These are phyloP conservation scores for Neuroscelio doddi DNA, from an alignment of 2,888 invertebrate species.

Conservation along the genomic window DNA sequence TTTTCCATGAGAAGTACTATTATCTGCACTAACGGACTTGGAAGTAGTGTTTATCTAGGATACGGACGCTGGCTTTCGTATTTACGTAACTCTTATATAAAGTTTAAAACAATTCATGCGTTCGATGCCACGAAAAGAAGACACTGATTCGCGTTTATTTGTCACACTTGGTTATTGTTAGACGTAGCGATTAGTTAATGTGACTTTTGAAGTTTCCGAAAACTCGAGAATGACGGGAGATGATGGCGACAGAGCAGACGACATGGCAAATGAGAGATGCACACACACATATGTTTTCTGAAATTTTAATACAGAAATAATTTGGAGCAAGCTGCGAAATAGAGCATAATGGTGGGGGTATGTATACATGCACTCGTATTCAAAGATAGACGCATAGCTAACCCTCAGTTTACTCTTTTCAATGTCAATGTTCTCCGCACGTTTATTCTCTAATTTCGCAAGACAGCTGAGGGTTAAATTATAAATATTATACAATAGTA, in stretches of 20 bases:
- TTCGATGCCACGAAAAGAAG: neutral
- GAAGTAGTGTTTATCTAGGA: conserved; percentile 7
- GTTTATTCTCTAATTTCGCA: too few species aligned
- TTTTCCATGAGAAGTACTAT: conserved; percentile 13
- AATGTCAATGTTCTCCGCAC: conserved; percentile 43
- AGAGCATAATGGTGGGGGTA: conserved; percentile 22
- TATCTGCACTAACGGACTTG: neutral
- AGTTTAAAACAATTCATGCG: conserved; percentile 3
- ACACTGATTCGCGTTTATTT: neutral
- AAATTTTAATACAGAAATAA: conserved; percentile 38
- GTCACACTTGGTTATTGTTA: neutral
- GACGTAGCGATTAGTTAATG: neutral
- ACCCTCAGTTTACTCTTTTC: conserved; percentile 25
- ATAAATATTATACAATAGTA: too few species aligned
- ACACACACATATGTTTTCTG: conserved; percentile 10
- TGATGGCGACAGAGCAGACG: conserved; percentile 13
- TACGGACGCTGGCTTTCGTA: conserved; percentile 1
- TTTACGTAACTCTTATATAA: conserved; percentile 35
- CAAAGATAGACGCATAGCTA: conserved; percentile 17
- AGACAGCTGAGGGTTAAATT: too few species aligned
- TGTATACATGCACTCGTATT: conserved; percentile 6
- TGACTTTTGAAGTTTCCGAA: neutral
- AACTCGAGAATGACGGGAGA: conserved; percentile 1
- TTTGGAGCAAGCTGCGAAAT: conserved; percentile 29
- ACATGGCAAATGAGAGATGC: conserved; percentile 3